Evolutionary conservation across 2,113 vertebrate genomes (phyloP).

Genomic region (Loxodonta africana): DNA sequence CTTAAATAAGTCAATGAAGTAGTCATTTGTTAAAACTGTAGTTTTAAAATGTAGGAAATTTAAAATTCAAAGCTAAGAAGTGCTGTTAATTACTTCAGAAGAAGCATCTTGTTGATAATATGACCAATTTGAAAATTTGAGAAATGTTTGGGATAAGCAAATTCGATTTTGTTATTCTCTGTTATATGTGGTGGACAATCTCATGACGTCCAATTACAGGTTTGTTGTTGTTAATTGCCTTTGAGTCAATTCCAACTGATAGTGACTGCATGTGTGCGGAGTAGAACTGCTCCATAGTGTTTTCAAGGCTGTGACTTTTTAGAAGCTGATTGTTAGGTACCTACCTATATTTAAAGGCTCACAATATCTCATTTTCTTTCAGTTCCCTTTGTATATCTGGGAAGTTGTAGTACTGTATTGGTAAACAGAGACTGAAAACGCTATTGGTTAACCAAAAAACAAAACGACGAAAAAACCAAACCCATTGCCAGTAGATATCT

Average conservation of each 20-base stretch:
- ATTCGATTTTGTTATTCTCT: constrained; percentile 16
- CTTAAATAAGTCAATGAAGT: constrained; percentile 64
- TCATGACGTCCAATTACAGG: neutral
- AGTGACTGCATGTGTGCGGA: neutral
- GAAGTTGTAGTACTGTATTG: neutral
- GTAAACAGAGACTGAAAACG: neutral
- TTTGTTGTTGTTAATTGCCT: neutral
- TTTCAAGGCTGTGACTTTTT: neutral
- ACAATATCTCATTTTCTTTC: neutral
- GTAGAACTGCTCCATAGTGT: neutral
- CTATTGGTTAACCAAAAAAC: neutral
- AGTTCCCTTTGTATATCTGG: neutral
- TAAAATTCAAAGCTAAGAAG: constrained; percentile 76
- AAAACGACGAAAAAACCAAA: neutral
- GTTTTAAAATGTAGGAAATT: constrained; percentile 75
- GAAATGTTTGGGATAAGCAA: neutral
- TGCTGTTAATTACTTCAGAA: constrained; percentile 58
- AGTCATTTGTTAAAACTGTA: constrained; percentile 68
- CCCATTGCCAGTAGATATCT: neutral
- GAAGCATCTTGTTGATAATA: constrained; percentile 35
- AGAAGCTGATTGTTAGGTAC: neutral
- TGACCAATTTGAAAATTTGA: constrained; percentile 4
- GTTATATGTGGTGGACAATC: neutral
- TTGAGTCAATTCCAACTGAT: neutral
- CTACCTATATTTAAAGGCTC: neutral